These are phyloP conservation scores for Lagopus muta DNA, from an alignment of 2,113 vertebrate species.

Conservation along the genomic window DNA sequence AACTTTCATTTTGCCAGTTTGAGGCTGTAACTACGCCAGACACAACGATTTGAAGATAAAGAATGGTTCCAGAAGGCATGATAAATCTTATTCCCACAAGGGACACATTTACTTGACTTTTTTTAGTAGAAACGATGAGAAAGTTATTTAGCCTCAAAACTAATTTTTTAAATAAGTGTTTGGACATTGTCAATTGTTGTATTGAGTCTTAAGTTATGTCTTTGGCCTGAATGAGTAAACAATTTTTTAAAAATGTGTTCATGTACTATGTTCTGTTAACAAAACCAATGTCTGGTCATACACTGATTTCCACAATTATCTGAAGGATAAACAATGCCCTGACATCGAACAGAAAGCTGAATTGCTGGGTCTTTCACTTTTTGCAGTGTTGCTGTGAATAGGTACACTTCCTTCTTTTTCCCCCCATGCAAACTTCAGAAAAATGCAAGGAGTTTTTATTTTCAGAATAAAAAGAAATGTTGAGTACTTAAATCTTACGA, in stretches of 20 bases:
- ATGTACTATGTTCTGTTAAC: background rate
- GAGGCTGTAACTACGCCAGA: background rate
- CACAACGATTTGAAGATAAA: background rate
- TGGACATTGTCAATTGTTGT: background rate
- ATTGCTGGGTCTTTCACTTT: background rate
- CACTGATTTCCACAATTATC: background rate
- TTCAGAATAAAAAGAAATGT: background rate
- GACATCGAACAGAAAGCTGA: background rate
- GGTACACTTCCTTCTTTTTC: accelerated
- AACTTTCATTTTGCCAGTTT: background rate
- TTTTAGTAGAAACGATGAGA: background rate
- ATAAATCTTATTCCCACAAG: background rate
- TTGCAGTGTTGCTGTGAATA: background rate
- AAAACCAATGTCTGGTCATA: background rate
- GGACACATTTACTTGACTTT: background rate
- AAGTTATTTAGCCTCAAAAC: background rate
- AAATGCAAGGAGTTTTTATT: background rate
- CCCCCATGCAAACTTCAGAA: background rate
- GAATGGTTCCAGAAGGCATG: background rate
- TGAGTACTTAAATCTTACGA: background rate
- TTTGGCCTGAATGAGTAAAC: background rate
- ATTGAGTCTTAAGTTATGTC: background rate
- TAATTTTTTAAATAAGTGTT: background rate
- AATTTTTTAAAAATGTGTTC: background rate
- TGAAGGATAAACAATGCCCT: background rate